A percentile compares a stretch with the other conserved stretches of the same genome.
Evolutionary conservation across 2,113 vertebrate species (phyloP).

Genomic region (Capreolus pygargus): DNA sequence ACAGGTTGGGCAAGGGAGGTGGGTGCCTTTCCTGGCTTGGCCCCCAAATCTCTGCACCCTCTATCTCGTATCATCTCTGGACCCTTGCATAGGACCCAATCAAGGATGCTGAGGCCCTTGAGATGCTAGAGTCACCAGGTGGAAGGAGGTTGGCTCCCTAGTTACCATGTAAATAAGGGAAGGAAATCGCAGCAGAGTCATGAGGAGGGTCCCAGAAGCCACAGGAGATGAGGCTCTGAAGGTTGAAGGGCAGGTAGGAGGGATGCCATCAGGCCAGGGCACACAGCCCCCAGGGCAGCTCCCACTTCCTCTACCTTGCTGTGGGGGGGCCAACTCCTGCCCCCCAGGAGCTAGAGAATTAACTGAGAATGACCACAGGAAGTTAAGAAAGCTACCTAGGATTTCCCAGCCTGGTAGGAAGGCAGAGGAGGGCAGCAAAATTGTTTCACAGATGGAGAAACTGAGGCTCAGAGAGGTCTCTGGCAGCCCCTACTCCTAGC

Average conservation of each 20-base stretch:
- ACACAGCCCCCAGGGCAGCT: rapidly evolving
- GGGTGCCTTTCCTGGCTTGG: background rate
- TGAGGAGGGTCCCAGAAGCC: background rate
- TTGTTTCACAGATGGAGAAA: background rate
- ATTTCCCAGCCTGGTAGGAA: background rate
- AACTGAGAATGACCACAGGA: background rate
- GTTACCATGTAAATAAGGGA: background rate
- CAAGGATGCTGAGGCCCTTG: background rate
- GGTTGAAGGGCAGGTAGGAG: rapidly evolving
- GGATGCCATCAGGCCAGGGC: background rate
- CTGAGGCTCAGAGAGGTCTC: background rate
- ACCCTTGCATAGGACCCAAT: background rate
- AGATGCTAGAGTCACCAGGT: background rate
- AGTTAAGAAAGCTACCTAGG: background rate
- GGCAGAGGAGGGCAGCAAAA: background rate
- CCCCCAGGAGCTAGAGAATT: too few relatives aligned
- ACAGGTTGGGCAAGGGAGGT: background rate
- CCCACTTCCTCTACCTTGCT: rapidly evolving
- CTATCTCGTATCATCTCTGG: background rate
- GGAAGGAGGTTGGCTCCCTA: background rate
- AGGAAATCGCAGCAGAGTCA: background rate
- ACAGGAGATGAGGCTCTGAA: background rate
- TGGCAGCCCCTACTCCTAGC: background rate
- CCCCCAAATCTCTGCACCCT: background rate
- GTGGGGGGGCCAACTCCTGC: background rate